Evolutionary conservation across 2,888 invertebrate species (phyloP).

Genomic region (Lymantria dispar): DNA sequence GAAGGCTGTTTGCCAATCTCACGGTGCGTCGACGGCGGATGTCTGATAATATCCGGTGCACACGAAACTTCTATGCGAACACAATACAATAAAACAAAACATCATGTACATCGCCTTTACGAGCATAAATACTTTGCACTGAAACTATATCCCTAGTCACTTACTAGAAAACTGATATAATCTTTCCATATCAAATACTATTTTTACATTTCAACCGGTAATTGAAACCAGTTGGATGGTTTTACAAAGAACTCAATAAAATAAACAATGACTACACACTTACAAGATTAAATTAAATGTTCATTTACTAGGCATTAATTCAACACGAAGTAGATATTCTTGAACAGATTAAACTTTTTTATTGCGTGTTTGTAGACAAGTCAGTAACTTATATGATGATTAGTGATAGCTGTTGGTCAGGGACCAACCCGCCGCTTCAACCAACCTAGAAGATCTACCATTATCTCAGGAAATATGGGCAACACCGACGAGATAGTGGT

Average conservation of each 20-base stretch:
- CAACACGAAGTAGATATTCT: no score
- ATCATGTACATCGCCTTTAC: conserved; percentile 1
- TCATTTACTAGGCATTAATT: neutral
- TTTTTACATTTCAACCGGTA: conserved; percentile 3
- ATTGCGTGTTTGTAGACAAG: no score
- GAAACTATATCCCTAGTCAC: neutral
- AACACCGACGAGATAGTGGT: no score
- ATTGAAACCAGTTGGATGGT: neutral
- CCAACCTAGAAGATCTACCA: no score
- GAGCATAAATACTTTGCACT: neutral
- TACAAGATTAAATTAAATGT: neutral
- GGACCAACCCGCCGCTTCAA: no score
- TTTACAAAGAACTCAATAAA: conserved; percentile 1
- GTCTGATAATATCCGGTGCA: conserved; percentile 53
- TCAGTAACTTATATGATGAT: no score
- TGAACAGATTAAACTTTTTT: no score
- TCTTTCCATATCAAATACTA: conserved; percentile 2
- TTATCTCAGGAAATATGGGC: no score
- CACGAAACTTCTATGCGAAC: conserved; percentile 38
- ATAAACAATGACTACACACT: neutral
- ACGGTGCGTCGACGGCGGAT: conserved; percentile 39
- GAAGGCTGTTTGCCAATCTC: conserved; percentile 69
- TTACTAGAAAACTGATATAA: conserved; percentile 1
- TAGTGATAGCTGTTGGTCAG: no score
- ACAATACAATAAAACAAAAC: conserved; percentile 38